Conservation (phyloP, 2,113 vertebrate species). For the Psophia crepitans region DNA sequence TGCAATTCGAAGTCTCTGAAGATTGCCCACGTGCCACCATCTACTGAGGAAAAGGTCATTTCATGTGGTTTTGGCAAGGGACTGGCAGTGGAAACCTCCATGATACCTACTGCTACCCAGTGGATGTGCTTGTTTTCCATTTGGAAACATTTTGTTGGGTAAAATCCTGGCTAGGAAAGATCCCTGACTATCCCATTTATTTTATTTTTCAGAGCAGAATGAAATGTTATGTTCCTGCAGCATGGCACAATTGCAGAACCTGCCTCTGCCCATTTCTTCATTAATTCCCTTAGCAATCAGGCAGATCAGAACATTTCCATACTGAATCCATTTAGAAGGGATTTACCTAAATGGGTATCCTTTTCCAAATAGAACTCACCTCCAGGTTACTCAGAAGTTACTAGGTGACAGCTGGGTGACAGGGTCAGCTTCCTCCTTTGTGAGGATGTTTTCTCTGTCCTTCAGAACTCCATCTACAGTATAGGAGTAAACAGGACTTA, state of each 20-base stretch:
- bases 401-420: neutral
- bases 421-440: neutral
- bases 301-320: neutral
- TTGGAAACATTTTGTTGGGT: slow-evolving; percentile 27
- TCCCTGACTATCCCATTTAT: slow-evolving; percentile 14
- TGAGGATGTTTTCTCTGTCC: neutral
- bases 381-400: neutral
- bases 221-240: slow-evolving; percentile 29
- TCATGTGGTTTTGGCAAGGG: slow-evolving; percentile 30
- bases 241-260: neutral
- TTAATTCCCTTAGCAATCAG: neutral
- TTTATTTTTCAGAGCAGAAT: slow-evolving; percentile 28
- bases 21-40: neutral
- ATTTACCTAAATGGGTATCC: neutral
- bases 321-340: neutral
- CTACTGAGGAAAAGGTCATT: neutral
- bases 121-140: slow-evolving; percentile 39
- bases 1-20: neutral
- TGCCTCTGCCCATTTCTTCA: neutral
- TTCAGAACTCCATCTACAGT: neutral
- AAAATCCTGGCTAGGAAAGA: slow-evolving; percentile 34
- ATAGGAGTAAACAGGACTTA: neutral
- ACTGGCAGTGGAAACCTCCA: slow-evolving; percentile 2
- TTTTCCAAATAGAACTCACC: neutral
- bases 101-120: slow-evolving; percentile 27